Evolutionary conservation across 2,888 invertebrate species (phyloP).

Genomic region (Stenodema calcarata): DNA sequence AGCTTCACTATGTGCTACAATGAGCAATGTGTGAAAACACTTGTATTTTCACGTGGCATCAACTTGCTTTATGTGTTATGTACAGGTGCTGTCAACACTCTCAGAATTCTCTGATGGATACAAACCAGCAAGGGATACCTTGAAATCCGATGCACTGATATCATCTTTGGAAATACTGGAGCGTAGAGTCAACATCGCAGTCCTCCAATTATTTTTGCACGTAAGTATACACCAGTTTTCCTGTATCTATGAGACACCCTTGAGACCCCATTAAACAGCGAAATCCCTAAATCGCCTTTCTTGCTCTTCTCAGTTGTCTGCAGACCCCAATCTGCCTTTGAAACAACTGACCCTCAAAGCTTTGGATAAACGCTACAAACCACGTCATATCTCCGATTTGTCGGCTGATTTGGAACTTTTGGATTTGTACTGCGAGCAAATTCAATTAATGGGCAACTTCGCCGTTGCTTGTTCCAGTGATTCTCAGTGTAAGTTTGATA

Average conservation of each 20-base stretch:
- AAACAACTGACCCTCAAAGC: conserved; percentile 31
- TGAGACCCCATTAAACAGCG: neutral
- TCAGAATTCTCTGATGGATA: neutral
- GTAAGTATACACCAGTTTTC: conserved; percentile 55
- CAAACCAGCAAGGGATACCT: conserved; percentile 4
- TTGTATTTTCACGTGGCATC: no score
- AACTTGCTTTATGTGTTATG: neutral
- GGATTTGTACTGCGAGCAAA: conserved; percentile 72
- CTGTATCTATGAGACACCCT: neutral
- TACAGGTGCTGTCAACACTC: conserved; percentile 34
- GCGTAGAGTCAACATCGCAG: conserved; percentile 71
- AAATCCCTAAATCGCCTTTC: neutral
- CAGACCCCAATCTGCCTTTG: conserved; percentile 18
- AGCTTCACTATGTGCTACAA: no score
- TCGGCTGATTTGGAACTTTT: conserved; percentile 68
- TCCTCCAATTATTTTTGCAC: conserved; percentile 67
- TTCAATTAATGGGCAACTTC: conserved; percentile 74
- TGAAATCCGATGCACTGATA: conserved; percentile 31
- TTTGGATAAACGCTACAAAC: conserved; percentile 57
- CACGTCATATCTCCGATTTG: conserved; percentile 61
- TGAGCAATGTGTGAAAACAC: no score
- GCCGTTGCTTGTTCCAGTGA: conserved; percentile 70
- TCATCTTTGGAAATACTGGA: conserved; percentile 69
- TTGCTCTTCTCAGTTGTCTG: neutral
- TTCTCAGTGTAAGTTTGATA: conserved; percentile 62